Base-by-base conservation (phyloP, 1,140 invertebrate genomes). In the Thalassaphorura encarpata region DNA sequence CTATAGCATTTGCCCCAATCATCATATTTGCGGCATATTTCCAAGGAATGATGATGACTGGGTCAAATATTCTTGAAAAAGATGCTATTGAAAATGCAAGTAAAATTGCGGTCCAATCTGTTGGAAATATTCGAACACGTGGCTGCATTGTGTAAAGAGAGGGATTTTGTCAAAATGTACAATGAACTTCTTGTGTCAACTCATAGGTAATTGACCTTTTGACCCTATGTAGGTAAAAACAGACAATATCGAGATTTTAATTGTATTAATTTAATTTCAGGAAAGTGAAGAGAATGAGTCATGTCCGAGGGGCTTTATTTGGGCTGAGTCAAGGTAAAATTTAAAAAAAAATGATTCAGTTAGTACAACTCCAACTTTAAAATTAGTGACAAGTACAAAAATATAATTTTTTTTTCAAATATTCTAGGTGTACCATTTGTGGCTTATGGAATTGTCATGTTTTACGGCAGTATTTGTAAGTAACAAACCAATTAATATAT, bases 321-420 rank as follows among this genome's bases (percentile, higher is more conserved):
- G 83, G 83, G 1, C 77, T 88, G 56, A 83, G 85, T 0, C 85
- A 89, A 70, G 80, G n/a, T n/a, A n/a, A n/a, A n/a, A n/a, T n/a
- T n/a, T n/a, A n/a, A n/a, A n/a, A n/a, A 61, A 73, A 76, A 52
- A 63, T n/a, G n/a, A n/a, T n/a, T n/a, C n/a, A n/a, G n/a, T n/a
- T n/a, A n/a, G n/a, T n/a, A n/a, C n/a, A n/a, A n/a, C n/a, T n/a
- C n/a, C n/a, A n/a, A n/a, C n/a, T n/a, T n/a, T n/a, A n/a, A n/a
- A n/a, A n/a, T n/a, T n/a, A n/a, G n/a, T n/a, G n/a, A n/a, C n/a
- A n/a, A n/a, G n/a, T n/a, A n/a, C n/a, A n/a, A n/a, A n/a, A n/a
- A n/a, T n/a, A n/a, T n/a, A n/a, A n/a, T n/a, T n/a, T n/a, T n/a
- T n/a, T n/a, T n/a, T n/a, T n/a, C n/a, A n/a, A n/a, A n/a, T n/a